A percentile compares a stretch with the other conserved stretches of the same genome.
phyloP scores from a whole-genome alignment of 1,140 invertebrate species.

The Tenebrio molitor region DNA sequence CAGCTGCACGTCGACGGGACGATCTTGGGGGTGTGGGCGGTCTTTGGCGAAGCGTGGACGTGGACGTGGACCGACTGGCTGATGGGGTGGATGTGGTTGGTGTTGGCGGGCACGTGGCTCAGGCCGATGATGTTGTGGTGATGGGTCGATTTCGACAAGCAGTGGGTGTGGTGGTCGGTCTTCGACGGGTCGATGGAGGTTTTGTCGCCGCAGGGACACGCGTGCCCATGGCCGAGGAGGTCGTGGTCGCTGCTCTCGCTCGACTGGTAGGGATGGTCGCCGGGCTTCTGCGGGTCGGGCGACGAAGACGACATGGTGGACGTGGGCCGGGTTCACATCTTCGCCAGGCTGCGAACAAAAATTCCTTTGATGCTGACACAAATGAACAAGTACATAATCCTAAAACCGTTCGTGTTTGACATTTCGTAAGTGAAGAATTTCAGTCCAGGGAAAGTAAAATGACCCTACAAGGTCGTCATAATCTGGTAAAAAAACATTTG shows the following conservation, averaged over 20 bases:
- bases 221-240: conserved; percentile 55
- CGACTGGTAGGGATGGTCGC: conserved; percentile 61
- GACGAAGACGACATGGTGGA: conserved; percentile 61
- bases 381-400: no score
- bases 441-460: no score
- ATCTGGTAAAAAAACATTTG: no score
- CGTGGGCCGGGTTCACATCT: conserved; percentile 1
- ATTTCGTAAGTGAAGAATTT: no score
- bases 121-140: conserved; percentile 55
- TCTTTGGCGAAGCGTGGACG: conserved; percentile 59
- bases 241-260: conserved; percentile 62
- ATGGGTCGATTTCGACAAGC: conserved; percentile 43
- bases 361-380: no score
- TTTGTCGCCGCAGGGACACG: conserved; percentile 58
- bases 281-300: conserved; percentile 57
- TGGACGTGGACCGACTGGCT: conserved; percentile 59
- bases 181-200: conserved; percentile 49
- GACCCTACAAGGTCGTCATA: no score
- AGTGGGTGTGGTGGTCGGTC: conserved; percentile 47
- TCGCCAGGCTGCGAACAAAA: neutral
- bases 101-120: conserved; percentile 48
- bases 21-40: conserved; percentile 49
- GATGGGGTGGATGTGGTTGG: conserved; percentile 54
- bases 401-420: no score
- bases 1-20: conserved; percentile 54